Evolutionary conservation across 2,797 vertebrate species (phyloP).

Genomic region (Pelodytes ibericus): DNA sequence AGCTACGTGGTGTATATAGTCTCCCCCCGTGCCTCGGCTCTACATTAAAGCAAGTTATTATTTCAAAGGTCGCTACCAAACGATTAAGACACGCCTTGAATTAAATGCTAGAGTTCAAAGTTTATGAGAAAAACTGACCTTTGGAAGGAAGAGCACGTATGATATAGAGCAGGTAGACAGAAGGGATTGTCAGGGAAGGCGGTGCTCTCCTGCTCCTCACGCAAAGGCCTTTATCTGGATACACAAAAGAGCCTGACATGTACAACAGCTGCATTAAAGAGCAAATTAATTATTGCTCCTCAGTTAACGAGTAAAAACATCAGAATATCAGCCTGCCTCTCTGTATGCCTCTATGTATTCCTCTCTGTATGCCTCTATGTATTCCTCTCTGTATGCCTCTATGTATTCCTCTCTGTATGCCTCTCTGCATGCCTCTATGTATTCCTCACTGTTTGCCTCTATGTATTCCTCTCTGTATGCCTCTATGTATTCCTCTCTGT

Average conservation of each 20-base stretch:
- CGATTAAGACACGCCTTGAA: conserved; percentile 15
- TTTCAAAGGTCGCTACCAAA: conserved; percentile 30
- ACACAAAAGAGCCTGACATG: conserved; percentile 17
- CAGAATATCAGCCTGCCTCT: background rate
- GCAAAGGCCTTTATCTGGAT: conserved; percentile 2
- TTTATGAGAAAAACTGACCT: conserved; percentile 10
- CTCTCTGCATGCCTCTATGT: no score
- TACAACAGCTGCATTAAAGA: background rate
- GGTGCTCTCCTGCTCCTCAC: background rate
- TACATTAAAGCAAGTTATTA: conserved; percentile 2
- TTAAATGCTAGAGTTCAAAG: conserved; percentile 24
- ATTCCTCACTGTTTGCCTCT: no score
- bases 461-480: no score
- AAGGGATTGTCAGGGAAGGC: background rate
- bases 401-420: no score
- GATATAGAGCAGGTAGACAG: background rate
- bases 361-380: no score
- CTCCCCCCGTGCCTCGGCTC: background rate
- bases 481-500: no score
- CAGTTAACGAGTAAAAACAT: background rate
- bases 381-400: no score
- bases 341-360: no score
- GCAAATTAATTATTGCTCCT: conserved; percentile 2
- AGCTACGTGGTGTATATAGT: no score
- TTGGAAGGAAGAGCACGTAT: conserved; percentile 7